phyloP scores from a whole-genome alignment of 2,888 invertebrate species.

The Limnephilus auricula region DNA sequence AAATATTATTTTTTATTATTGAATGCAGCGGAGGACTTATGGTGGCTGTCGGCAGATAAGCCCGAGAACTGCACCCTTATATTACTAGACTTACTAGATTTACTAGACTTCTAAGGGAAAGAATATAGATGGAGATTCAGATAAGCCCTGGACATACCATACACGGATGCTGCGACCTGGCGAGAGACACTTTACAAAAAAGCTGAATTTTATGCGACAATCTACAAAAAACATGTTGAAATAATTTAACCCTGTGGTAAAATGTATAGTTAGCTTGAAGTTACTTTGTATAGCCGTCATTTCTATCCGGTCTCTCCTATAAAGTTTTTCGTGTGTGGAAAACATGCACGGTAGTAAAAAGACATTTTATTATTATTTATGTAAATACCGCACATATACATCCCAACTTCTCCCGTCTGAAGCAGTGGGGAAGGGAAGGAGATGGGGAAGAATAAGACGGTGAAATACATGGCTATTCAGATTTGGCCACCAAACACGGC shows the following conservation, averaged over 20 bases:
- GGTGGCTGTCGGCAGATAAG: slow-evolving; percentile 28
- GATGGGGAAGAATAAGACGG: too few species aligned
- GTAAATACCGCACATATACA: too few species aligned
- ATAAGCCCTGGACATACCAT: neutral
- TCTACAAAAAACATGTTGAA: neutral
- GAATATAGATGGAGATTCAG: neutral
- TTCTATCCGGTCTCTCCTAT: neutral
- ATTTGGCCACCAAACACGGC: too few species aligned
- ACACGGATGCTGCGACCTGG: neutral
- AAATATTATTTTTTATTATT: neutral
- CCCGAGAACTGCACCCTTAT: slow-evolving; percentile 5
- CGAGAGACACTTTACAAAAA: neutral
- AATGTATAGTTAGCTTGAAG: neutral
- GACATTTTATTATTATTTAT: too few species aligned
- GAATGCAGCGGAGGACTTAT: neutral
- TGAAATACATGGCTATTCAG: too few species aligned
- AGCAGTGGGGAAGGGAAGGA: too few species aligned
- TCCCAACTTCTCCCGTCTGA: too few species aligned
- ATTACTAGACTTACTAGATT: too few species aligned
- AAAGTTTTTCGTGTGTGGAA: neutral
- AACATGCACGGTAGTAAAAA: neutral
- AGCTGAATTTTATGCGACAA: neutral
- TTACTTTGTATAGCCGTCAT: neutral
- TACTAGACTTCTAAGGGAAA: slow-evolving; percentile 16
- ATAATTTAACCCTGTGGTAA: neutral